Percentiles rank a stretch among this genome's conserved stretches.
Evolutionary conservation across 2,113 vertebrate species (phyloP).

Genomic region (Thamnaconus septentrionalis): DNA sequence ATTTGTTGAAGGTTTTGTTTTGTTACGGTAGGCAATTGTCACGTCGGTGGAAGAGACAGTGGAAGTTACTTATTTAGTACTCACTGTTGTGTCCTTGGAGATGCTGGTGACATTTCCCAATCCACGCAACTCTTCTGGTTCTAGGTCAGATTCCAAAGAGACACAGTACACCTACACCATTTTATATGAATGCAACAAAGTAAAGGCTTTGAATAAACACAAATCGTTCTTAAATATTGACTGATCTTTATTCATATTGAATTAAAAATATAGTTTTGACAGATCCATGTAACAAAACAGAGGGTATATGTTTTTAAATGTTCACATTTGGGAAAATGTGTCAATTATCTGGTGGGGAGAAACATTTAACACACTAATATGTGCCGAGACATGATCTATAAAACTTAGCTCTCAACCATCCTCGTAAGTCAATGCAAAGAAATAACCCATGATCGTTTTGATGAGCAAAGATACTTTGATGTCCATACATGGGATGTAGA

Average conservation of each 20-base stretch:
- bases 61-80: too few relatives aligned
- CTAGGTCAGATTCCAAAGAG: too few relatives aligned
- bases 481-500: conserved; percentile 23
- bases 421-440: conserved; percentile 38
- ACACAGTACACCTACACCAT: neutral
- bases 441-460: conserved; percentile 9
- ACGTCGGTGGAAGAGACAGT: too few relatives aligned
- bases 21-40: too few relatives aligned
- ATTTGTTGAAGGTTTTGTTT: too few relatives aligned
- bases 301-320: conserved; percentile 89
- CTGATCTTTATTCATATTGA: conserved; percentile 99
- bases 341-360: conserved; percentile 53
- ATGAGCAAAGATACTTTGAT: conserved; percentile 13
- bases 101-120: too few relatives aligned
- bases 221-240: conserved; percentile 84
- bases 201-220: conserved; percentile 14
- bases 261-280: conserved; percentile 99
- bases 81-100: too few relatives aligned
- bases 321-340: conserved; percentile 39
- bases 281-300: conserved; percentile 99
- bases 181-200: neutral
- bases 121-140: too few relatives aligned
- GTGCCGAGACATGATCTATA: conserved; percentile 43
- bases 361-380: conserved; percentile 45
- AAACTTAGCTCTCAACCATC: conserved; percentile 49